A percentile compares a stretch with the other conserved stretches of the same genome.
These are phyloP conservation scores for Dasyornis broadbenti DNA, from an alignment of 2,113 vertebrate species.

Conservation along the genomic window DNA sequence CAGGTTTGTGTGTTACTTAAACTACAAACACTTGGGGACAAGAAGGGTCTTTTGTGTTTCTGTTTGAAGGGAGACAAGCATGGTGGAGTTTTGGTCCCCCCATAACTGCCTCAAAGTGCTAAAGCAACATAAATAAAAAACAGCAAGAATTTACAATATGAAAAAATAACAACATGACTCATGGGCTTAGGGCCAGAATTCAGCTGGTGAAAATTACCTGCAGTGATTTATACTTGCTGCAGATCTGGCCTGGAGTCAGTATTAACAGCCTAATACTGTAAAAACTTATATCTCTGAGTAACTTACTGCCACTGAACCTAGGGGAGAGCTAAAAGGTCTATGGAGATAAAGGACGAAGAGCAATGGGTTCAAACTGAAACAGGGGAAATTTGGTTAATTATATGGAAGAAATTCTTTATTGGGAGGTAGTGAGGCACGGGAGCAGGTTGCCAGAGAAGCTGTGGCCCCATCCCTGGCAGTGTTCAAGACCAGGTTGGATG, in stretches of 20 bases:
- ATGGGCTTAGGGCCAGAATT: conserved; percentile 32
- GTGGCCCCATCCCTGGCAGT: background rate
- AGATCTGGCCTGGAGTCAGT: conserved; percentile 17
- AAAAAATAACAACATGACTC: conserved; percentile 54
- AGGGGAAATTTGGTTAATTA: background rate
- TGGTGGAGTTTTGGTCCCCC: background rate
- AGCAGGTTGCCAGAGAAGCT: background rate
- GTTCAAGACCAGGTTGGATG: background rate
- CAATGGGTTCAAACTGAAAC: background rate
- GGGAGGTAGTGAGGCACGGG: background rate
- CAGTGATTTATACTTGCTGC: conserved; percentile 52
- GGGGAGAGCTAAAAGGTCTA: background rate
- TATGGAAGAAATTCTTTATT: background rate
- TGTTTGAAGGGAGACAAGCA: background rate
- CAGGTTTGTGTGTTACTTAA: background rate
- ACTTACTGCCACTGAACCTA: background rate
- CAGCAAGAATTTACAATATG: conserved; percentile 60
- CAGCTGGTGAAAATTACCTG: conserved; percentile 63
- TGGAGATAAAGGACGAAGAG: background rate
- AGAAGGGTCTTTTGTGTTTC: background rate
- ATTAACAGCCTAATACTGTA: background rate
- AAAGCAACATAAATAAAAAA: conserved; percentile 50
- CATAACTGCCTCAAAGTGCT: background rate
- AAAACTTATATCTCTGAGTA: background rate
- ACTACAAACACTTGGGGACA: background rate